phyloP scores from a whole-genome alignment of 2,113 vertebrate genomes.

The Ondatra zibethicus region DNA sequence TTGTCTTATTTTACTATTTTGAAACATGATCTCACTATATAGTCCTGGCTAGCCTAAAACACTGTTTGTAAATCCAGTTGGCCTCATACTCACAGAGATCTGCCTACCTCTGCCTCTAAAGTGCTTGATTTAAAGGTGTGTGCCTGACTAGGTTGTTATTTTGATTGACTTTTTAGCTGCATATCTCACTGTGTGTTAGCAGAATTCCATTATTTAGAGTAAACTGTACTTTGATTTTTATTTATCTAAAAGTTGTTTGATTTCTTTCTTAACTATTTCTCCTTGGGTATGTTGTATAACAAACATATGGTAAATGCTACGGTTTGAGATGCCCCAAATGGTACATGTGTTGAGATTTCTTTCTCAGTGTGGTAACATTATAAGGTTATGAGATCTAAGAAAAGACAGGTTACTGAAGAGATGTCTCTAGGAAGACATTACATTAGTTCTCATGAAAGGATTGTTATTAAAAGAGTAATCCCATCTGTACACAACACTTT shows the following conservation, averaged over 20 bases:
- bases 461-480: neutral
- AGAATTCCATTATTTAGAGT: neutral
- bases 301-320: neutral
- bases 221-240: neutral
- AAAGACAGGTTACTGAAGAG: no score
- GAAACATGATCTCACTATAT: neutral
- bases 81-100: neutral
- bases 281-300: neutral
- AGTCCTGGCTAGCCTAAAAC: neutral
- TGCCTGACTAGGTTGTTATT: rapidly evolving
- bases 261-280: neutral
- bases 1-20: neutral
- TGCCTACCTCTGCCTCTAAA: neutral
- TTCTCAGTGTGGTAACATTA: neutral
- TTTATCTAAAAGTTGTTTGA: neutral
- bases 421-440: neutral
- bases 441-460: neutral
- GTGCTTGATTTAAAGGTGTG: neutral
- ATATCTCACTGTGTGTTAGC: neutral
- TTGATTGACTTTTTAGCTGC: neutral
- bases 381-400: neutral
- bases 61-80: neutral
- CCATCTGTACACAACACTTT: no score
- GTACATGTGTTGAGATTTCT: neutral
- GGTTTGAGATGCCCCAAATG: neutral